phyloP scores from a whole-genome alignment of 2,113 vertebrate species.

The Lepisosteus oculatus region DNA sequence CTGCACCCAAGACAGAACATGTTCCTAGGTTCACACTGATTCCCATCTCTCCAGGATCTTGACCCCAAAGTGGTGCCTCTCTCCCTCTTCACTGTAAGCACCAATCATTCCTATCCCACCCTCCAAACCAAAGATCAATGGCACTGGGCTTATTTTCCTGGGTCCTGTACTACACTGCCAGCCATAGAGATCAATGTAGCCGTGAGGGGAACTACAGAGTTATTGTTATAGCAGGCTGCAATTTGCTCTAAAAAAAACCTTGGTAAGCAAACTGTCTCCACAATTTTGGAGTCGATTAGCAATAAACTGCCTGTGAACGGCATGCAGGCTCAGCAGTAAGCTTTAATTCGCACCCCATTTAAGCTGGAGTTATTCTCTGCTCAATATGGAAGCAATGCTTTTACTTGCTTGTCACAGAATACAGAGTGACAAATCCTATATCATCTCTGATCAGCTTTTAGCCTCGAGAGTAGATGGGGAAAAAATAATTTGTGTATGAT shows the following conservation, averaged over 20 bases:
- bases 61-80: constrained; percentile 2
- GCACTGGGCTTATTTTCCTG: constrained; percentile 59
- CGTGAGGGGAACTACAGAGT: constrained; percentile 60
- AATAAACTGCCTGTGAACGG: constrained; percentile 38
- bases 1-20: not conserved
- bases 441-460: constrained; percentile 9
- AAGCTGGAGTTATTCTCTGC: not conserved
- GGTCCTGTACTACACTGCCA: constrained; percentile 46
- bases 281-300: constrained; percentile 37
- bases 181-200: constrained; percentile 68
- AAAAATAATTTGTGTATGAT: not conserved
- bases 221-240: constrained; percentile 64
- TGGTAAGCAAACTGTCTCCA: constrained; percentile 12
- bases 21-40: not conserved
- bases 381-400: not conserved
- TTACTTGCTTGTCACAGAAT: not conserved
- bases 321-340: constrained; percentile 16
- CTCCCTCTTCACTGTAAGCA: not conserved
- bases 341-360: constrained; percentile 16
- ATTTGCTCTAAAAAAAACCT: constrained; percentile 57
- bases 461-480: not conserved
- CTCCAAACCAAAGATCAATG: constrained; percentile 61
- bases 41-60: too few relatives aligned
- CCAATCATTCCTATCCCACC: constrained; percentile 45
- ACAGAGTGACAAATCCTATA: not conserved